Conservation (phyloP, 2,797 vertebrate genomes). For the Halcyon chelicuti region DNA sequence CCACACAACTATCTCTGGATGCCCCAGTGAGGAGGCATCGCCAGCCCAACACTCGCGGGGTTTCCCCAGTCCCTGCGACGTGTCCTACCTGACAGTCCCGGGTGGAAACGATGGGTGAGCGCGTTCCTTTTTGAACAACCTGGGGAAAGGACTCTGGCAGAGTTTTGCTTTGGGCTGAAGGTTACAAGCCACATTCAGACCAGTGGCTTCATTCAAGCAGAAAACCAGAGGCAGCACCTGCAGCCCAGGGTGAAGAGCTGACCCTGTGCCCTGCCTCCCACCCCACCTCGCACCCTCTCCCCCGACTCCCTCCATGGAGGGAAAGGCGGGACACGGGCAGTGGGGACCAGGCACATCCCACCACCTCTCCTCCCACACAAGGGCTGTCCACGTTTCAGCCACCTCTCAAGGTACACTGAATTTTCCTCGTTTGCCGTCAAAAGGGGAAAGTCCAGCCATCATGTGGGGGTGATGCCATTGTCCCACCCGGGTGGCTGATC, state of each 20-base stretch:
- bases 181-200: background rate
- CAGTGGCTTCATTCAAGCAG: background rate
- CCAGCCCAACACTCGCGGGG: fast-evolving
- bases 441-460: conserved; percentile 45
- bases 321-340: fast-evolving
- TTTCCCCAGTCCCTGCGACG: background rate
- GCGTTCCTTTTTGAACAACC: fast-evolving
- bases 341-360: background rate
- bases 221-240: conserved; percentile 10
- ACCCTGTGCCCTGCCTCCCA: background rate
- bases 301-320: fast-evolving
- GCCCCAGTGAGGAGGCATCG: fast-evolving
- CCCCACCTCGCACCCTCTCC: background rate
- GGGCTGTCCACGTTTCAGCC: background rate
- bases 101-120: fast-evolving
- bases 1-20: background rate
- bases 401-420: fast-evolving
- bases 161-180: background rate
- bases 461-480: background rate
- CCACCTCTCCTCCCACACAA: background rate
- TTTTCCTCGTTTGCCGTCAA: background rate
- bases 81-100: background rate
- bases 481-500: background rate
- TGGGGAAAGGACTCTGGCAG: background rate
- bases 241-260: fast-evolving